These are phyloP conservation scores for Macaria liturata DNA, from an alignment of 2,888 invertebrate genomes.

Conservation along the genomic window DNA sequence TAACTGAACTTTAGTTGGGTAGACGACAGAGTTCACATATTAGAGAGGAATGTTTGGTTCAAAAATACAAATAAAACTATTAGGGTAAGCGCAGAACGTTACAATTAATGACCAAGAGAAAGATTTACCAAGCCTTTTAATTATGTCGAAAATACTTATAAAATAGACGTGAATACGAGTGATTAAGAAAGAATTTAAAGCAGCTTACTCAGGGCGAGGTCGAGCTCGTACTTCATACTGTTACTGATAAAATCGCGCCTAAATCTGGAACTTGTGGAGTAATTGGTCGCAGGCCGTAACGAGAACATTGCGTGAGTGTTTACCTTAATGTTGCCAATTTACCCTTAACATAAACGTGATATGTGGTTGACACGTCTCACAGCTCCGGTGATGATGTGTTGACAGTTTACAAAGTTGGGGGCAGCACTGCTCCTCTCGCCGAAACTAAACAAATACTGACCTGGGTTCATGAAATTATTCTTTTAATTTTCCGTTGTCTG, in stretches of 20 bases:
- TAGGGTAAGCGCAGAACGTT: constrained; percentile 4
- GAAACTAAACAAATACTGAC: too few relatives aligned
- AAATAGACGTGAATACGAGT: constrained; percentile 24
- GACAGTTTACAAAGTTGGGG: too few relatives aligned
- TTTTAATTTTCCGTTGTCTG: too few relatives aligned
- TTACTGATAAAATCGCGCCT: constrained; percentile 21
- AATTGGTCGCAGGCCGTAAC: constrained; percentile 12
- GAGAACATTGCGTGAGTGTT: constrained; percentile 17
- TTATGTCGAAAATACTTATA: constrained; percentile 34
- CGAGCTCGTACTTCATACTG: constrained; percentile 14
- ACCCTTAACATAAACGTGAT: constrained; percentile 5
- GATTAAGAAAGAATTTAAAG: constrained; percentile 25
- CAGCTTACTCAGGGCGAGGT: constrained; percentile 19
- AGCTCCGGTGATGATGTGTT: not conserved
- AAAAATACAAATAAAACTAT: constrained; percentile 8
- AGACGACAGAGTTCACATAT: too few relatives aligned
- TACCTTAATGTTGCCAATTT: constrained; percentile 24
- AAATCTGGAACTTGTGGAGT: constrained; percentile 14
- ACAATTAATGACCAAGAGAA: constrained; percentile 3
- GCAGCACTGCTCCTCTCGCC: too few relatives aligned
- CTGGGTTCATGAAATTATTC: too few relatives aligned
- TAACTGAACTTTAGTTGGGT: too few relatives aligned
- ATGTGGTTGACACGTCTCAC: constrained; percentile 9
- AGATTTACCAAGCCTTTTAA: constrained; percentile 49
- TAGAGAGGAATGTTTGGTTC: constrained; percentile 3